These are phyloP conservation scores for Chaetops frenatus DNA, from an alignment of 2,113 vertebrate species.

Conservation along the genomic window DNA sequence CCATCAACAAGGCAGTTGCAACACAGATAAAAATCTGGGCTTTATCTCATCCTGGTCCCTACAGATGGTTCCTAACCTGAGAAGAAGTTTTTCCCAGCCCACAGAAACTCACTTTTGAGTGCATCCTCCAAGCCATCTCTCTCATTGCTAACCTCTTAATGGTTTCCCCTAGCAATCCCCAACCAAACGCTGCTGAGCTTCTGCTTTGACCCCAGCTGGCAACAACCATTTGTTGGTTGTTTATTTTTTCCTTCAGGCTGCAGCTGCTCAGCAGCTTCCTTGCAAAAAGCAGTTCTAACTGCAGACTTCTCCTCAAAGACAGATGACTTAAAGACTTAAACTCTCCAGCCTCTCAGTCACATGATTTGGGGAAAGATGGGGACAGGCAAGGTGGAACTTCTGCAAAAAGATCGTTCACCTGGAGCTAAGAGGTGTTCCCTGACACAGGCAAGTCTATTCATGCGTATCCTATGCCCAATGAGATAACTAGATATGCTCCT, in stretches of 20 bases:
- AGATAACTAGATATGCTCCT: neutral
- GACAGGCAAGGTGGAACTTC: neutral
- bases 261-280: neutral
- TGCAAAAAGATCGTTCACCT: neutral
- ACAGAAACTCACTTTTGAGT: neutral
- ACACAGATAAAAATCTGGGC: neutral
- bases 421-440: neutral
- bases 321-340: neutral
- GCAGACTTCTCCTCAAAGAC: neutral
- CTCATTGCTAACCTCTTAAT: neutral
- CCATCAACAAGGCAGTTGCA: neutral
- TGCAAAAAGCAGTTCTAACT: neutral
- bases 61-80: neutral
- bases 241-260: neutral
- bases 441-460: neutral
- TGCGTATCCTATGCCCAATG: fast-evolving
- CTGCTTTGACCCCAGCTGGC: neutral
- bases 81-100: neutral
- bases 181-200: neutral
- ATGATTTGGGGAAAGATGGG: neutral
- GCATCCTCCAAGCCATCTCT: neutral
- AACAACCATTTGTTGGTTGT: neutral
- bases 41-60: neutral
- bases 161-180: neutral
- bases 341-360: neutral